A percentile compares a stretch with the other conserved stretches of the same genome.
These are phyloP conservation scores for Prenolepis imparis DNA, from an alignment of 2,888 invertebrate genomes.

Conservation along the genomic window DNA sequence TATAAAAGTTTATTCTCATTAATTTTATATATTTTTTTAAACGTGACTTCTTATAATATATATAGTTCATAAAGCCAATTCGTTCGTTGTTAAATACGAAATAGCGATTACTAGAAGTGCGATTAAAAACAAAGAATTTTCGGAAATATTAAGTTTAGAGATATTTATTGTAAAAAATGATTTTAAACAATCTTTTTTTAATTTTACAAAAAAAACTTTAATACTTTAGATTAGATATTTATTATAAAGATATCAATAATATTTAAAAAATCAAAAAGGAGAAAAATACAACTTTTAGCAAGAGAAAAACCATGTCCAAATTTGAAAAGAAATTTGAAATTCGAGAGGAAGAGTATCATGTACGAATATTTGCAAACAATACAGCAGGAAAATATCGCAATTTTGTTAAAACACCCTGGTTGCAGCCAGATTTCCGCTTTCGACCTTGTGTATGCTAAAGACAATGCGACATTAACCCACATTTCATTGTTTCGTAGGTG, in stretches of 20 bases:
- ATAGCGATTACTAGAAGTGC: neutral
- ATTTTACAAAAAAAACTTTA: neutral
- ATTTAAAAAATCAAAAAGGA: neutral
- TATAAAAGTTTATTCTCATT: slow-evolving; percentile 6
- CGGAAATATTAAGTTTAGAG: neutral
- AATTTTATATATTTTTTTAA: slow-evolving; percentile 1
- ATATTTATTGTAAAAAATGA: neutral
- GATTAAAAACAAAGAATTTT: neutral
- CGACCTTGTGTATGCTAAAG: neutral
- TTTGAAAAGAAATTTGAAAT: neutral
- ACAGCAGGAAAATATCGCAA: neutral
- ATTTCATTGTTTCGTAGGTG: slow-evolving; percentile 63
- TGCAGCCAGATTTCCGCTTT: neutral
- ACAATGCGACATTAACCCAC: slow-evolving; percentile 65
- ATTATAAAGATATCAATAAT: neutral
- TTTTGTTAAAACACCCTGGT: neutral
- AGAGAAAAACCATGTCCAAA: neutral
- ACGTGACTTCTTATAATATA: no score
- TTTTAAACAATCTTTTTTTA: neutral
- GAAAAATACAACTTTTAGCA: neutral
- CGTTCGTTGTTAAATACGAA: neutral
- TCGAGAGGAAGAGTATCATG: neutral
- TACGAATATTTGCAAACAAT: neutral
- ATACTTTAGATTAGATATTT: neutral
- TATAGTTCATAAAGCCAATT: neutral